Evolutionary conservation across 2,888 invertebrate genomes (phyloP), one percentile per base, ranked within the genome.

Genomic region (Epirrhoe tristata): DNA sequence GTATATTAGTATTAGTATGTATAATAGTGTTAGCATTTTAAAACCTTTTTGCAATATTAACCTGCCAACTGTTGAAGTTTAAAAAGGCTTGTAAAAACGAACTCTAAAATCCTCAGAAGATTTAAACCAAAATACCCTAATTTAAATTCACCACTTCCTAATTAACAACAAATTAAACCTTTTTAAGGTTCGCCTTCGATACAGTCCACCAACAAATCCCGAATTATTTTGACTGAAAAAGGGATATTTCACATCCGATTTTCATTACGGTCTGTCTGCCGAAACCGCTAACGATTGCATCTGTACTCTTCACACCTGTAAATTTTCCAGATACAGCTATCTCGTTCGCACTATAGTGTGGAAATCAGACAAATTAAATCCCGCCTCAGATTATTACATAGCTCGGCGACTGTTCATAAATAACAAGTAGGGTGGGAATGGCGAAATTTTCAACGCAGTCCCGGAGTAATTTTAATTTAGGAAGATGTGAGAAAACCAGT

Each of bases 361-460:
- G 68, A 95, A 95, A 95, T 95, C 95, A 95, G 95, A 94, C 95
- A 95, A 95, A 95, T 95, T 95, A 95, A 95, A 95, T 95, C 95
- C 95, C 88, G 94, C 94, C 94, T 94, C 94, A 94, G 95, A 95
- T 95, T 95, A 95, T 95, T 95, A 95, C 95, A 95, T 95, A 95
- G 94, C 94, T 94, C 94, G 94, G 94, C 94, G 94, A 95, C 94
- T 94, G 95, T 94, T 95, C 95, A 95, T 95, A 95, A 95, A 95
- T 95, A 94, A 94, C 93, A 31, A 43, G 53, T 52, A 54, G 58
- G 69, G 69, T 53, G 65, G 52, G 48, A 43, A 59, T 57, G 57
- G 39, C 1, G 51, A 58, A 66, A n/a, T 58, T 60, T 59, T 63
- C 36, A 65, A 46, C 54, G 55, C 34, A 51, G 24, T 57, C 36